Conservation (phyloP, 2,113 vertebrate species). For the Heptranchias perlo region DNA sequence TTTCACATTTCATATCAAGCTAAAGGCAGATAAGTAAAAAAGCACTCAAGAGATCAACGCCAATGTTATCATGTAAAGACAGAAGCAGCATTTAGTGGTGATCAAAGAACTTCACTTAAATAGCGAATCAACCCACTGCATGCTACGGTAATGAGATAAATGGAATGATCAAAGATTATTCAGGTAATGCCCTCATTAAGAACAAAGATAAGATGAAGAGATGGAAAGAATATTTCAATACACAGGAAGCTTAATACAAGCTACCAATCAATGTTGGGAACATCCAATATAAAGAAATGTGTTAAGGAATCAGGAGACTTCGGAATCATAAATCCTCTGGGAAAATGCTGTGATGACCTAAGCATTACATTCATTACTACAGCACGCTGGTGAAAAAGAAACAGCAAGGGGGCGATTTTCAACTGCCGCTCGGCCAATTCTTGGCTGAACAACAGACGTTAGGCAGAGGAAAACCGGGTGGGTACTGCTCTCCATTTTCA, state of each 20-base stretch:
- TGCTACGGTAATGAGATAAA: background rate
- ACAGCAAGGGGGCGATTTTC: background rate
- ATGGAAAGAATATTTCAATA: background rate
- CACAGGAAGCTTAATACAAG: background rate
- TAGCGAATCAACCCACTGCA: constrained; percentile 3
- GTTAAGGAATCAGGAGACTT: background rate
- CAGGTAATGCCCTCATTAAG: constrained; percentile 16
- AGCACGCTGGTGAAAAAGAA: background rate
- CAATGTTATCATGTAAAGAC: background rate
- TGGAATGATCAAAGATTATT: background rate
- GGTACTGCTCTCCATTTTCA: background rate
- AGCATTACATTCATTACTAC: background rate
- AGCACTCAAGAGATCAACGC: background rate
- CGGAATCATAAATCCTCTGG: background rate
- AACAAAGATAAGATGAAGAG: background rate
- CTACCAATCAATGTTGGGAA: background rate
- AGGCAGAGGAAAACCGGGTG: background rate
- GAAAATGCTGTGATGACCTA: background rate
- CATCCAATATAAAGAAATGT: background rate
- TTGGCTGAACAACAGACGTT: background rate
- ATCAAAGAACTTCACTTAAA: constrained; percentile 31
- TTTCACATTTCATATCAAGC: constrained; percentile 22
- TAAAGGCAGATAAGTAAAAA: background rate
- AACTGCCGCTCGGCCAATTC: background rate
- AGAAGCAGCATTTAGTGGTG: background rate